A percentile compares a stretch with the other conserved stretches of the same genome.
Evolutionary conservation across 2,797 vertebrate genomes (phyloP).

Genomic region (Melanotaenia maccullochi): DNA sequence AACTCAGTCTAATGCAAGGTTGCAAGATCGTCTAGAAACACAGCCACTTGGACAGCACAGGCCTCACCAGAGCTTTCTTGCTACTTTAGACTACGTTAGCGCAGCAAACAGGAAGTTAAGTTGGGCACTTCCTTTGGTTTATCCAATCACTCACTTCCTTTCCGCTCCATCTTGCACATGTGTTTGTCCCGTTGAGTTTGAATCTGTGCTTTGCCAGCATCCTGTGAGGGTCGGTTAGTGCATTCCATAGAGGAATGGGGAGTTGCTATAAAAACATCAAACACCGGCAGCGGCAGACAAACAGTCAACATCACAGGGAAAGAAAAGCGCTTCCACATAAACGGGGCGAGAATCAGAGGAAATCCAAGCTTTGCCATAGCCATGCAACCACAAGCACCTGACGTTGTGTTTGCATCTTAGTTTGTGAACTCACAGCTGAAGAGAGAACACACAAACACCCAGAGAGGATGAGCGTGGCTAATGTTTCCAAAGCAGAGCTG

Average conservation of each 20-base stretch:
- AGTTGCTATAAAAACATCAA: conserved; percentile 70
- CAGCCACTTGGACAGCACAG: neutral
- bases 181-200: conserved; percentile 2
- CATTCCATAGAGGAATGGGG: conserved; percentile 16
- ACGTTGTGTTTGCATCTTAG: conserved; percentile 20
- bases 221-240: conserved; percentile 51
- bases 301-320: conserved; percentile 26
- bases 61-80: conserved; percentile 7
- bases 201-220: conserved; percentile 26
- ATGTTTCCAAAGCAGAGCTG: conserved; percentile 54
- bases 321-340: conserved; percentile 14
- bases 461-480: conserved; percentile 33
- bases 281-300: conserved; percentile 34
- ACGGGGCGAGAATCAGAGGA: conserved; percentile 36
- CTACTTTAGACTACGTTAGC: conserved; percentile 49
- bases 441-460: conserved; percentile 11
- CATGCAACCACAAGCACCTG: conserved; percentile 21
- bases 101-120: conserved; percentile 61
- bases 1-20: neutral
- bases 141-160: conserved; percentile 62
- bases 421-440: neutral
- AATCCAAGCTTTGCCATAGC: conserved; percentile 47
- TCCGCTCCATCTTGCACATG: neutral
- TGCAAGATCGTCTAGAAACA: neutral
- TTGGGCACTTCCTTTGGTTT: conserved; percentile 50